These are phyloP conservation scores for Emydocephalus ijimae DNA, from an alignment of 2,113 vertebrate species.

Conservation along the genomic window DNA sequence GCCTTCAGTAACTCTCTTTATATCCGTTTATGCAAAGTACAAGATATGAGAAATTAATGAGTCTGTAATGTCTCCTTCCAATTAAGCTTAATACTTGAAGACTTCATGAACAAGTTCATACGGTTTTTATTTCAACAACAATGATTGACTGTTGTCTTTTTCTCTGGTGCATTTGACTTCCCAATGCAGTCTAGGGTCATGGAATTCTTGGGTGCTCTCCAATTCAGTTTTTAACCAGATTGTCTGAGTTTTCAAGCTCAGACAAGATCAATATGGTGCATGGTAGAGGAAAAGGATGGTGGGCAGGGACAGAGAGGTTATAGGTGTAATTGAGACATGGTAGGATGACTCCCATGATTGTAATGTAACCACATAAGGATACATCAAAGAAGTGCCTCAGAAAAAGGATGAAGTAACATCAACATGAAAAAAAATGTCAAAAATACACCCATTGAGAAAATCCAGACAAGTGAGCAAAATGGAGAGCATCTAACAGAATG, in stretches of 20 bases:
- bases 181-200: background rate
- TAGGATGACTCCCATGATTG: background rate
- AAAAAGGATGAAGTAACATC: background rate
- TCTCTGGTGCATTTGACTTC: background rate
- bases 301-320: background rate
- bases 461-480: background rate
- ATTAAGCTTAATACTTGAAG: background rate
- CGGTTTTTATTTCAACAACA: background rate
- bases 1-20: background rate
- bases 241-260: background rate
- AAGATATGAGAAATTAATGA: background rate
- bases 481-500: background rate
- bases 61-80: background rate
- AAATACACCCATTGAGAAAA: background rate
- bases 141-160: background rate
- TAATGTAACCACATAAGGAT: background rate
- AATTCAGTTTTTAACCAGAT: background rate
- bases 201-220: background rate
- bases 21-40: background rate
- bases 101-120: background rate
- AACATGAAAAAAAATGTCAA: background rate
- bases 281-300: background rate
- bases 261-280: background rate
- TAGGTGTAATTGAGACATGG: background rate
- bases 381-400: background rate